phyloP scores from a whole-genome alignment of 2,797 vertebrate species.

The Spinus pinus region DNA sequence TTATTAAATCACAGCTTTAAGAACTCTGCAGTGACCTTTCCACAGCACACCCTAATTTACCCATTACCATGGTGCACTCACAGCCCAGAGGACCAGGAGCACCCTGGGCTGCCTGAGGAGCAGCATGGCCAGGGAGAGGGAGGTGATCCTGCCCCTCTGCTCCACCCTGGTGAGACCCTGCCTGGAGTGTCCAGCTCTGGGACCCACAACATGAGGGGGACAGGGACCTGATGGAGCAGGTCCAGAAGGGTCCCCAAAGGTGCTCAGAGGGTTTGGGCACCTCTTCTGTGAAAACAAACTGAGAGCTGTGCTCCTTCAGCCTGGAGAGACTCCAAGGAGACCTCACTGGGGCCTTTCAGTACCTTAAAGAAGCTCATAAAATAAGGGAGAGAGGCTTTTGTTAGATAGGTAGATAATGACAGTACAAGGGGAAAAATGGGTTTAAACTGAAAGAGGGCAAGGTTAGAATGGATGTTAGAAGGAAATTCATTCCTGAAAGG shows the following conservation, averaged over 20 bases:
- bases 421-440: background rate
- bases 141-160: background rate
- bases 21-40: background rate
- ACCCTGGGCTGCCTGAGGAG: background rate
- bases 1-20: background rate
- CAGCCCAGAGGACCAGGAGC: background rate
- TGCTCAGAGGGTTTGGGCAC: background rate
- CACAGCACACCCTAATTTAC: background rate
- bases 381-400: background rate
- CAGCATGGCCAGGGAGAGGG: background rate
- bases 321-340: background rate
- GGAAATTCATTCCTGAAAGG: background rate
- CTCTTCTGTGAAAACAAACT: background rate
- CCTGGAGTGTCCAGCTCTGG: background rate
- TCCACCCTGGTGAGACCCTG: background rate
- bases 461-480: background rate
- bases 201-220: background rate
- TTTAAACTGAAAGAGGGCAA: background rate
- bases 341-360: background rate
- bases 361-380: background rate
- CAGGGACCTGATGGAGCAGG: background rate
- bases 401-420: background rate
- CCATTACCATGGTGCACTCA: fast-evolving
- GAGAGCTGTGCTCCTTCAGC: background rate
- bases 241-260: background rate